A percentile compares a stretch with the other conserved stretches of the same genome.
These are phyloP conservation scores for Xiphorhynchus erythropygius DNA, from an alignment of 2,797 vertebrate genomes.

Conservation along the genomic window DNA sequence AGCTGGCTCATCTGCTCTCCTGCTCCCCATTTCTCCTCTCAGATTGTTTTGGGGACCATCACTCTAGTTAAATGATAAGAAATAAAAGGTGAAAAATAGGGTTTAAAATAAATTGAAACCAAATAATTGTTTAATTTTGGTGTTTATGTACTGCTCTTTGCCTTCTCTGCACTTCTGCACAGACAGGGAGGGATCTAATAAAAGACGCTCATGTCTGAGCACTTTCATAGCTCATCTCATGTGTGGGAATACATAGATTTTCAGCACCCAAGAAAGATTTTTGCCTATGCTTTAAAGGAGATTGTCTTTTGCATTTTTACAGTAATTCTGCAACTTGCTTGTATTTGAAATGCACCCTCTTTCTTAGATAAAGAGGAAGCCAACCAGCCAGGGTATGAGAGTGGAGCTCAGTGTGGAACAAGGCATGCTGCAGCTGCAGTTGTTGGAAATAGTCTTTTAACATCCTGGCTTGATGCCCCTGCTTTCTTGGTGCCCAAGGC, in stretches of 20 bases:
- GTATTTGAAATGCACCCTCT: not conserved
- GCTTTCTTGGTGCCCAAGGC: slow-evolving; percentile 67
- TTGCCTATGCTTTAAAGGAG: not conserved
- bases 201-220: not conserved
- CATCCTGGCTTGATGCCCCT: slow-evolving; percentile 60
- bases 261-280: not conserved
- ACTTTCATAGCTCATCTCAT: not conserved
- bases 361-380: slow-evolving; percentile 27
- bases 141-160: not conserved
- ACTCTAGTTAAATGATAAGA: not conserved
- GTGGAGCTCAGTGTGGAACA: not conserved
- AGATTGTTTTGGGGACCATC: not conserved
- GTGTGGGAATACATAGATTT: not conserved
- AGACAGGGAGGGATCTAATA: not conserved
- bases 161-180: not conserved
- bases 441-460: slow-evolving; percentile 59
- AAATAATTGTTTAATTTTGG: not conserved
- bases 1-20: not conserved
- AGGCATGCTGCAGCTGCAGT: slow-evolving; percentile 64
- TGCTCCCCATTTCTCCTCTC: not conserved
- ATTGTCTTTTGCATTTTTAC: not conserved
- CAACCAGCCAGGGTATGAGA: not conserved
- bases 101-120: not conserved
- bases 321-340: not conserved
- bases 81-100: not conserved